Evolutionary conservation across 2,113 vertebrate genomes (phyloP).

Genomic region (Aviceda subcristata): DNA sequence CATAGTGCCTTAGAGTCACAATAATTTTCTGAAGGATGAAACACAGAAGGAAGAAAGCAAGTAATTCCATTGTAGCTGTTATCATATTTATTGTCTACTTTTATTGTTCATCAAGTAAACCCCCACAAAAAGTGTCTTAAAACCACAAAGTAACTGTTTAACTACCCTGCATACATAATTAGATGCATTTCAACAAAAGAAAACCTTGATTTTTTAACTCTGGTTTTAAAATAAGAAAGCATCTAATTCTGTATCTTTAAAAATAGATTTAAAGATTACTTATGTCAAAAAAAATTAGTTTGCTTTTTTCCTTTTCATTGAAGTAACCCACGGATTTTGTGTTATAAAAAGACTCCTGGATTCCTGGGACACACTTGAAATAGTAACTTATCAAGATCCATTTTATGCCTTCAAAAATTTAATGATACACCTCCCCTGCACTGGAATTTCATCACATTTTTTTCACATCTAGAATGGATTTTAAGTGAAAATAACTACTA

Average conservation of each 20-base stretch:
- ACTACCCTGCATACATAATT: not conserved
- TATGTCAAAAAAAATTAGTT: not conserved
- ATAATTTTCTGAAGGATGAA: not conserved
- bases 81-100: not conserved
- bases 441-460: not conserved
- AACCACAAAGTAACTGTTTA: not conserved
- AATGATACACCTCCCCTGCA: not conserved
- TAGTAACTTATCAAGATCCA: not conserved
- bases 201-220: not conserved
- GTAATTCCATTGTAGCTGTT: not conserved
- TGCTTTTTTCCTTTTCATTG: not conserved
- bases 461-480: not conserved
- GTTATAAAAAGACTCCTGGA: not conserved
- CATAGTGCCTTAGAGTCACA: not conserved
- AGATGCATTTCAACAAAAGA: not conserved
- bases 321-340: not conserved
- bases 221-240: not conserved
- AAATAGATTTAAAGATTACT: not conserved
- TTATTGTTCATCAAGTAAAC: not conserved
- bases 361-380: constrained; percentile 15
- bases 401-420: not conserved
- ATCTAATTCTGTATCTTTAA: not conserved
- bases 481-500: not conserved
- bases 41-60: not conserved
- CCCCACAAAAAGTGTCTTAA: not conserved